These are phyloP conservation scores for Puffinus mauretanicus DNA, from an alignment of 2,113 vertebrate genomes.

Conservation along the genomic window DNA sequence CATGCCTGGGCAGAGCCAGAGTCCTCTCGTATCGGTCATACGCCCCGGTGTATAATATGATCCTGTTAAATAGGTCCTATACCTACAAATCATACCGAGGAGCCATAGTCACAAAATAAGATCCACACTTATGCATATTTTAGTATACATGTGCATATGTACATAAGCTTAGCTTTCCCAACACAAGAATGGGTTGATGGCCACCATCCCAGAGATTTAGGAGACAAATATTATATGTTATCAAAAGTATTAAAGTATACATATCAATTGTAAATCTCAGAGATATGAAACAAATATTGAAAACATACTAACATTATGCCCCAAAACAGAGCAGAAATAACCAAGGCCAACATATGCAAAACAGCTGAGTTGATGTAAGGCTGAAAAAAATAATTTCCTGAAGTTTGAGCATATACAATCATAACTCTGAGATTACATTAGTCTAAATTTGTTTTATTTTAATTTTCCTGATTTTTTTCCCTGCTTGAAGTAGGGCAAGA, in stretches of 20 bases:
- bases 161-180: not conserved
- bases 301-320: not conserved
- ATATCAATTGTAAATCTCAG: not conserved
- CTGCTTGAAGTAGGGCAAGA: not conserved
- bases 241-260: not conserved
- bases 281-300: constrained; percentile 5
- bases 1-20: not conserved
- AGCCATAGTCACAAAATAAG: not conserved
- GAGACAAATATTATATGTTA: not conserved
- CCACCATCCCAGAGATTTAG: not conserved
- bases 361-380: constrained; percentile 32
- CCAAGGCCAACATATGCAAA: constrained; percentile 17
- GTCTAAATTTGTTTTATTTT: constrained; percentile 43
- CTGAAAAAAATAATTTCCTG: constrained; percentile 4
- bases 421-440: constrained; percentile 40
- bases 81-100: not conserved
- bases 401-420: not conserved
- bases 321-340: not conserved
- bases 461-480: not conserved
- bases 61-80: not conserved
- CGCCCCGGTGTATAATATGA: not conserved
- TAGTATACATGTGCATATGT: not conserved
- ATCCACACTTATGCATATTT: not conserved
- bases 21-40: not conserved
- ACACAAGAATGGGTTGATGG: not conserved